Percentiles rank a stretch among this genome's conserved stretches.
These are phyloP conservation scores for Phodopus roborovskii DNA, from an alignment of 2,113 vertebrate genomes.

Conservation along the genomic window DNA sequence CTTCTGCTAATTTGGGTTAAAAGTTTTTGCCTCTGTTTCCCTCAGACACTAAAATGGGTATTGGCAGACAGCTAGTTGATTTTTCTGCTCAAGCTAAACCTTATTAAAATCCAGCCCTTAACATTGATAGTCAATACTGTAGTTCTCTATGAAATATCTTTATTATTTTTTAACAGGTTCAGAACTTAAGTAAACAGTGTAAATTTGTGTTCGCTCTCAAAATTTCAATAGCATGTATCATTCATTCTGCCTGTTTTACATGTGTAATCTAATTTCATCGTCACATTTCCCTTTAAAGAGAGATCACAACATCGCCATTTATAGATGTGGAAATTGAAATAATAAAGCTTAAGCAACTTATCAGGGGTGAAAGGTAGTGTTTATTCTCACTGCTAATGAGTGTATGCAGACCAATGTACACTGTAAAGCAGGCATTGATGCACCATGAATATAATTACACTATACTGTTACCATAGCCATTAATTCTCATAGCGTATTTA, in stretches of 20 bases:
- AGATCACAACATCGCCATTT: not conserved
- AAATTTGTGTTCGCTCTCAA: not conserved
- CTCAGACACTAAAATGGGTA: not conserved
- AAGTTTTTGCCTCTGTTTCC: not conserved
- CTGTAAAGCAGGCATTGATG: not conserved
- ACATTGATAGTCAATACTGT: not conserved
- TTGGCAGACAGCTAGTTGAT: not conserved
- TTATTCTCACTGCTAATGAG: not conserved
- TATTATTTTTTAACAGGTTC: not conserved
- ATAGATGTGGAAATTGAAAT: not conserved
- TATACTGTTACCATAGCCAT: not conserved
- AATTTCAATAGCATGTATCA: not conserved
- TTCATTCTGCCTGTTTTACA: slow-evolving; percentile 10
- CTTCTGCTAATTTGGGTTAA: not conserved
- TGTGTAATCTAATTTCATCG: not conserved
- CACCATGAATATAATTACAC: not conserved
- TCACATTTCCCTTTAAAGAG: not conserved
- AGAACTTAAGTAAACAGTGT: not conserved
- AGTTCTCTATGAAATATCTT: not conserved
- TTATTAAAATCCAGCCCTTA: not conserved
- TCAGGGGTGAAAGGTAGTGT: not conserved
- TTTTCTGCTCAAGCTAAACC: not conserved
- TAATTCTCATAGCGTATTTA: not conserved
- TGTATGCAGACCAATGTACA: too few relatives aligned
- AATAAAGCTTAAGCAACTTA: not conserved